Evolutionary conservation across 2,113 vertebrate genomes (phyloP).

Genomic region (Tragelaphus imberbis): DNA sequence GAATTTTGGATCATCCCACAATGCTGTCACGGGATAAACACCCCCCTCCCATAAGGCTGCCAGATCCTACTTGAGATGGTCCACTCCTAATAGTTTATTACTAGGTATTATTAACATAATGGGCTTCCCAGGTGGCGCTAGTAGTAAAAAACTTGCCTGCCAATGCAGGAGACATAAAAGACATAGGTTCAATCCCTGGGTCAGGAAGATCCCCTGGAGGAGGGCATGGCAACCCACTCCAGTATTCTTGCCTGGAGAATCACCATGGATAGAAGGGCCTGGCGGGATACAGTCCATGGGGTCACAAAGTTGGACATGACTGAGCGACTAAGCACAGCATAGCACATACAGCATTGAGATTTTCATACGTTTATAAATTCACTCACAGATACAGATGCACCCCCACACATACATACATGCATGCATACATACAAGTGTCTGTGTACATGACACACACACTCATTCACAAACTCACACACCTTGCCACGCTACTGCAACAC

Average conservation of each 20-base stretch:
- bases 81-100: neutral
- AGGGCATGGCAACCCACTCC: neutral
- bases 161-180: neutral
- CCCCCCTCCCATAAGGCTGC: neutral
- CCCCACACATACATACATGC: fast-evolving
- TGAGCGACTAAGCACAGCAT: neutral
- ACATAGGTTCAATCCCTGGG: neutral
- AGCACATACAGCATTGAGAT: neutral
- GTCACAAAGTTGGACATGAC: neutral
- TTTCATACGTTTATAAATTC: neutral
- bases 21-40: neutral
- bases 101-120: neutral
- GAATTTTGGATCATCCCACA: neutral
- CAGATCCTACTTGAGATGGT: neutral
- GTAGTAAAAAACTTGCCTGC: neutral
- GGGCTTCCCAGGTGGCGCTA: neutral
- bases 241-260: neutral
- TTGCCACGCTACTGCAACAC: neutral
- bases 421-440: neutral
- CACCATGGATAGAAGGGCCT: neutral
- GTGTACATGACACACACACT: neutral
- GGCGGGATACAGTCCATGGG: neutral
- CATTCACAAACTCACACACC: neutral
- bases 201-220: neutral
- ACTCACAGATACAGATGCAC: neutral